Conservation (phyloP, 2,113 vertebrate species). For the Axis porcinus region DNA sequence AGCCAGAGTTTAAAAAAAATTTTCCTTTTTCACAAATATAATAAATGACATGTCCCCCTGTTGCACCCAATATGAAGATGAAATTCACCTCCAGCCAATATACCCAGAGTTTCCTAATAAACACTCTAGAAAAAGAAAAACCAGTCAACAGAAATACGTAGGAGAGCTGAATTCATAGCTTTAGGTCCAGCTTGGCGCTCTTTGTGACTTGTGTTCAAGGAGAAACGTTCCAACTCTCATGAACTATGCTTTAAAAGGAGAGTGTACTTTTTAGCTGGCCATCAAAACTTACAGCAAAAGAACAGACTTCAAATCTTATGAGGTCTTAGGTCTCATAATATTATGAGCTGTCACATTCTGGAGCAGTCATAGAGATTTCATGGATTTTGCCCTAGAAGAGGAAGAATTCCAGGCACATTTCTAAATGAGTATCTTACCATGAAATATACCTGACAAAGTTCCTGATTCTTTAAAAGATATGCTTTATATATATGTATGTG, state of each 20-base stretch:
- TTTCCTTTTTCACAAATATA: neutral
- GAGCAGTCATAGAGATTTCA: neutral
- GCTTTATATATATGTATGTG: neutral
- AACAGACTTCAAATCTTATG: too few relatives aligned
- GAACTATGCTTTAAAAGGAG: neutral
- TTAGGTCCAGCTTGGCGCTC: neutral
- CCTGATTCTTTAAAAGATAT: slow-evolving; percentile 21
- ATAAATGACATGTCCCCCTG: neutral
- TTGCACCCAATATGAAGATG: neutral
- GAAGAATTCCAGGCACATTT: neutral
- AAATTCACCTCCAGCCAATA: neutral
- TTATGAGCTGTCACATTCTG: neutral
- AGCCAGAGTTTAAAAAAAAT: neutral
- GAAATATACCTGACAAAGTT: slow-evolving; percentile 21
- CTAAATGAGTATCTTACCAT: neutral
- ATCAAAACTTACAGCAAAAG: neutral
- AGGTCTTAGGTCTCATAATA: neutral
- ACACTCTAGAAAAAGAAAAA: neutral
- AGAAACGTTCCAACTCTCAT: neutral
- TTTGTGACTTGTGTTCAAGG: neutral
- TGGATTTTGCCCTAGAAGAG: neutral
- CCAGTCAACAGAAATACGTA: neutral
- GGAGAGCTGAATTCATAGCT: neutral
- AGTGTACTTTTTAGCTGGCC: neutral
- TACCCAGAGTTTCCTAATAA: neutral